These are phyloP conservation scores for Nebria salina DNA, from an alignment of 2,888 invertebrate genomes.

Conservation along the genomic window DNA sequence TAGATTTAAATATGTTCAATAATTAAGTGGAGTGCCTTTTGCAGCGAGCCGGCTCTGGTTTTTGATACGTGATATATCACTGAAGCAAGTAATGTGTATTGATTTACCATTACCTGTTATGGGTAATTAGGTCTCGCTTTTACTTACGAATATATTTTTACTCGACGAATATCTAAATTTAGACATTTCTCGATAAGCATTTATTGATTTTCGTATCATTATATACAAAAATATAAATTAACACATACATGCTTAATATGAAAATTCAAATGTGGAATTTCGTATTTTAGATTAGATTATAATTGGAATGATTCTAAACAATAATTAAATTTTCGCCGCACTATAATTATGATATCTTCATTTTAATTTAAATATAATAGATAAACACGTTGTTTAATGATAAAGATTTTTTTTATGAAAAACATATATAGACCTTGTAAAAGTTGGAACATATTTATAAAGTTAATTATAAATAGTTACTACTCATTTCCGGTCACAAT, in stretches of 20 bases:
- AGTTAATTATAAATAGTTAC: slow-evolving; percentile 1
- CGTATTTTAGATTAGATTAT: neutral
- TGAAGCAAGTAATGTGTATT: neutral
- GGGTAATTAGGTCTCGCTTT: neutral
- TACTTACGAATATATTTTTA: neutral
- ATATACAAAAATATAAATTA: neutral
- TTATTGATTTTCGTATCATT: neutral
- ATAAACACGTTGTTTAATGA: neutral
- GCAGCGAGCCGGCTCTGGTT: no score
- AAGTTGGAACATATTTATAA: neutral
- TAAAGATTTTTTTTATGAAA: neutral
- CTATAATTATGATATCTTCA: neutral
- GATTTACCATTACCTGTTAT: neutral
- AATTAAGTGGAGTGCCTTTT: no score
- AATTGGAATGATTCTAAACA: neutral
- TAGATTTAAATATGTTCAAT: no score
- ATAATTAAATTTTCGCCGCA: neutral
- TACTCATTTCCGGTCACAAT: neutral
- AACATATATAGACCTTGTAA: neutral
- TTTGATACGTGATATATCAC: no score
- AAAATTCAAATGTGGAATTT: neutral
- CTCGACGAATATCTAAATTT: neutral
- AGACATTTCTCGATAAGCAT: neutral
- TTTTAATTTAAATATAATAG: neutral
- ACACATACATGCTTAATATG: neutral